Percentiles rank a stretch among this genome's conserved stretches.
Conservation (phyloP, 2,113 vertebrate genomes). For the Clarias gariepinus region DNA sequence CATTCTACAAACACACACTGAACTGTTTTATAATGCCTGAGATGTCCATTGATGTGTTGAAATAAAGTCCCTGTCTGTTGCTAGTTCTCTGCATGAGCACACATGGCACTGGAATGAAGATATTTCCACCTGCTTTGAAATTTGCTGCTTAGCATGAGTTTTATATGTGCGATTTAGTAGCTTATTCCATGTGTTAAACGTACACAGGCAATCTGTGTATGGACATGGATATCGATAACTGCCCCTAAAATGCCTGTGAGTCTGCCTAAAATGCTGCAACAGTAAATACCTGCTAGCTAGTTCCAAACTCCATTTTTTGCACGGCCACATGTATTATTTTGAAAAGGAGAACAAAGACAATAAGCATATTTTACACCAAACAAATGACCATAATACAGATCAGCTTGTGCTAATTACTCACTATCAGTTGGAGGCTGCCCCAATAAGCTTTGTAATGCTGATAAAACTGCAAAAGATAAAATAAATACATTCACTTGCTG, state of each 20-base stretch:
- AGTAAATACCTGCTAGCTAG: slow-evolving; percentile 42
- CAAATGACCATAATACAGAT: too few species aligned
- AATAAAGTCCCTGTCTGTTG: slow-evolving; percentile 46
- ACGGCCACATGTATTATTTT: slow-evolving; percentile 36
- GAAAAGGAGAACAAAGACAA: neutral
- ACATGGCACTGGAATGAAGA: slow-evolving; percentile 43
- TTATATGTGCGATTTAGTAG: slow-evolving; percentile 48
- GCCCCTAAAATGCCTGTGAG: slow-evolving; percentile 32
- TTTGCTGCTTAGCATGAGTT: slow-evolving; percentile 38
- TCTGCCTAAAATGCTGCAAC: slow-evolving; percentile 43
- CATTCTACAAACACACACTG: slow-evolving; percentile 7
- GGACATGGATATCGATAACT: slow-evolving; percentile 42
- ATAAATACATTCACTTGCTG: too few species aligned
- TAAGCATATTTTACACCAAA: too few species aligned
- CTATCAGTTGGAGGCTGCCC: too few species aligned
- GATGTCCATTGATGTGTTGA: slow-evolving; percentile 47
- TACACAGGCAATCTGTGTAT: slow-evolving; percentile 47
- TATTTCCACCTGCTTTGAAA: slow-evolving; percentile 29
- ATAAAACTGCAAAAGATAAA: too few species aligned
- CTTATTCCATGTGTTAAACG: slow-evolving; percentile 49
- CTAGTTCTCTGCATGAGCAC: slow-evolving; percentile 42
- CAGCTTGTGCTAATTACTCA: too few species aligned
- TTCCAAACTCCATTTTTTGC: slow-evolving; percentile 37
- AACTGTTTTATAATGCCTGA: neutral
- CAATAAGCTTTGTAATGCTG: too few species aligned